Base-by-base conservation (phyloP, 2,888 invertebrate genomes). In the Carabus problematicus region DNA sequence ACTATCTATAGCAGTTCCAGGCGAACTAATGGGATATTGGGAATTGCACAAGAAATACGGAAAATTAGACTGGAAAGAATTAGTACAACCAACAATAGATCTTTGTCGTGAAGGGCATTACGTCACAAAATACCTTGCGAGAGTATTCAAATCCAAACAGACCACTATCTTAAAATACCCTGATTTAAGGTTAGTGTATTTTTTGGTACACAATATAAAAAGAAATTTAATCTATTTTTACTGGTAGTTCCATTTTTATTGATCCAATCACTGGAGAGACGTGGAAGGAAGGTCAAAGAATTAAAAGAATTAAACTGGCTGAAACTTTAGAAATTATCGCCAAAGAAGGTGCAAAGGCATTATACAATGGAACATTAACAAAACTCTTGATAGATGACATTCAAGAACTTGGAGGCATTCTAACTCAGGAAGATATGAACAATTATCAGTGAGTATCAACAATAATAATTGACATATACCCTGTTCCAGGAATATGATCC, bases 21-120 rank as follows among this genome's bases (percentile, higher is more conserved):
- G 95, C 8, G 97, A 97, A 81, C 80, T 97, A 12, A 83, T 87
- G 67, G 97, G 97, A 1, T 94, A 94, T 79, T 91, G 91, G 87
- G 88, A 85, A 70, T 88, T 94, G 42, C 88, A 94, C 81, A 81
- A 87, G 73, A 83, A 82, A 73, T 94, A 90, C 78, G 77, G 74
- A 6, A 86, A 84, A 71, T 82, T 96, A 59, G 85, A 88, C 0
- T 98, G 97, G 97, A 81, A 81, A 54, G 87, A 89, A 0, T 83
- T 98, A 18, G 89, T 98, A 71, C 81, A 87, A 72, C 95, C 95
- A 0, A 86, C 92, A 0, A 94, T 94, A 59, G 84, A 89, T 43
- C 82, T 97, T 29, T 92, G 93, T 75, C 84, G 85, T 71, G 83
- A 85, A 6, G 97, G 97, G 0, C 88, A 91, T 72, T 78, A 81